Percentiles rank a stretch among this genome's conserved stretches.
These are phyloP conservation scores for Macroramphosus scolopax DNA, from an alignment of 2,797 vertebrate species.

Conservation along the genomic window DNA sequence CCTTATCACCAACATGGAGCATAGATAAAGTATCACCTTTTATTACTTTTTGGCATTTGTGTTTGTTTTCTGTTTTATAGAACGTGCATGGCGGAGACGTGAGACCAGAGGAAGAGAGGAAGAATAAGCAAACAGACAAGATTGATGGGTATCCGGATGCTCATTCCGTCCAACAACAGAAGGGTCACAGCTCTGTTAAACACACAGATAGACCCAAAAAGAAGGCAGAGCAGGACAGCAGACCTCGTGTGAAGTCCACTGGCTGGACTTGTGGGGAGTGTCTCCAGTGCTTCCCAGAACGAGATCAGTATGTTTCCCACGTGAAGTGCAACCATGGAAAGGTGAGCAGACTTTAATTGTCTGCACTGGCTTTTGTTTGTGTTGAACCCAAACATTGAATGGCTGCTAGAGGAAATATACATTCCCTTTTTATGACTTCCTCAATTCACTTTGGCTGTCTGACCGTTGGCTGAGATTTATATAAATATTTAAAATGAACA, in stretches of 20 bases:
- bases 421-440: too few relatives aligned
- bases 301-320: conserved; percentile 89
- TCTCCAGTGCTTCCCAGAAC: conserved; percentile 86
- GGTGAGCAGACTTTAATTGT: conserved; percentile 68
- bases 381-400: too few relatives aligned
- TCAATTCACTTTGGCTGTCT: too few relatives aligned
- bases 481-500: too few relatives aligned
- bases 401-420: too few relatives aligned
- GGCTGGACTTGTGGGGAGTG: conserved; percentile 93
- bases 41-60: too few relatives aligned
- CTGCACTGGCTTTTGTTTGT: not conserved
- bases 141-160: conserved; percentile 53
- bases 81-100: conserved; percentile 80
- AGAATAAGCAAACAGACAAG: conserved; percentile 61
- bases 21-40: too few relatives aligned
- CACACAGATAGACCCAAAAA: conserved; percentile 44
- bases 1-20: too few relatives aligned
- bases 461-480: too few relatives aligned
- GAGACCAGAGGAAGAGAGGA: conserved; percentile 76
- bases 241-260: conserved; percentile 75
- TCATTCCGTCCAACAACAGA: conserved; percentile 58
- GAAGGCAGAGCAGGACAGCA: conserved; percentile 64
- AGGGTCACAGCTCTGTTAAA: conserved; percentile 49
- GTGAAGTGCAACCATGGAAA: conserved; percentile 89
- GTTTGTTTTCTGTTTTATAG: conserved; percentile 62